Percentiles rank a stretch among this genome's conserved stretches.
These are phyloP conservation scores for Saguinus midas DNA, from an alignment of 2,113 vertebrate species.

Conservation along the genomic window DNA sequence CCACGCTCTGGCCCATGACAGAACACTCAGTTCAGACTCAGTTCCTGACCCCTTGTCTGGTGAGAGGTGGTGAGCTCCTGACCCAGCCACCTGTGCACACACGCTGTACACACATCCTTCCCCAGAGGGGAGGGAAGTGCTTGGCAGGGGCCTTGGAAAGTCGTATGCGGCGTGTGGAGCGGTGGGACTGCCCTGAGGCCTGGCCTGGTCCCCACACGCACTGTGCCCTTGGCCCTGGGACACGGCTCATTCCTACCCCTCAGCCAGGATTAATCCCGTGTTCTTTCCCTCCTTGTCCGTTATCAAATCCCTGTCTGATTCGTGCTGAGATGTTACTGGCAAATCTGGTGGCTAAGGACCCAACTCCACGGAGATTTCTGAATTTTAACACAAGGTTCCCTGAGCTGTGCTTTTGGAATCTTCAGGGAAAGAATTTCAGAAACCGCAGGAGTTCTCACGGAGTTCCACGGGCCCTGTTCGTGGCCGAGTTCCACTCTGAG, in stretches of 20 bases:
- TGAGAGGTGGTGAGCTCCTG: not conserved
- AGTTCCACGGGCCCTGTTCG: accelerated
- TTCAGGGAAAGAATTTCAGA: not conserved
- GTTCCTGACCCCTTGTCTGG: too few relatives aligned
- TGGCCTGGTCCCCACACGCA: too few relatives aligned
- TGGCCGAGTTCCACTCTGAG: accelerated
- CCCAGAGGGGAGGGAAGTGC: not conserved
- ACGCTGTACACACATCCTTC: not conserved
- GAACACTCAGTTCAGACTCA: not conserved
- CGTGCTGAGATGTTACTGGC: accelerated
- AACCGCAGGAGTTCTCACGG: not conserved
- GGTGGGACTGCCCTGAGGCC: too few relatives aligned
- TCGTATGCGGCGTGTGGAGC: not conserved
- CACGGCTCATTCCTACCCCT: not conserved
- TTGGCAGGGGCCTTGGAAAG: accelerated
- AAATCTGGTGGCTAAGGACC: not conserved
- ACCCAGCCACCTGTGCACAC: not conserved
- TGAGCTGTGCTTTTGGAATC: accelerated
- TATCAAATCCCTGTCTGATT: not conserved
- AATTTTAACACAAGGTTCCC: accelerated
- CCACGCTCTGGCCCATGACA: not conserved
- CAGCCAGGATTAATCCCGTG: not conserved
- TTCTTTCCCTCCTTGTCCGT: not conserved
- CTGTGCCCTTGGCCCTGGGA: not conserved
- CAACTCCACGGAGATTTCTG: not conserved